These are phyloP conservation scores for Drosophila trichaetosa DNA, from an alignment of 2,888 invertebrate species.

Conservation along the genomic window DNA sequence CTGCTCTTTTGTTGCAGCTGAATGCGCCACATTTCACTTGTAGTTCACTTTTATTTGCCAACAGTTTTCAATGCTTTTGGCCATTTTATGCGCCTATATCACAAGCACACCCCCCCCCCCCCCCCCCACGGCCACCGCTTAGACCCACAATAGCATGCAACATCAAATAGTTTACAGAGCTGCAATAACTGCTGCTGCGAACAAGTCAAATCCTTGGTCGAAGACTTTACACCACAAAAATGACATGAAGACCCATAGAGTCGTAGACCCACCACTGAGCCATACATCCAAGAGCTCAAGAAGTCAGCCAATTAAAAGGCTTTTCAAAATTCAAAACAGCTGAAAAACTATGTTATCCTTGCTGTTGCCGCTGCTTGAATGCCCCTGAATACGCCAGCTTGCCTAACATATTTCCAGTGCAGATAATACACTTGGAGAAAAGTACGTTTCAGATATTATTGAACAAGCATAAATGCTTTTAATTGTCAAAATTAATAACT, in stretches of 20 bases:
- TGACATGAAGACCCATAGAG: slow-evolving; percentile 22
- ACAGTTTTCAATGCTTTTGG: slow-evolving; percentile 48
- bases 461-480: not conserved
- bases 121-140: slow-evolving; percentile 5
- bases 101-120: not conserved
- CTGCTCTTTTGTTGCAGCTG: slow-evolving; percentile 70
- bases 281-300: not conserved
- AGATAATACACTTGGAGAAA: too few relatives aligned
- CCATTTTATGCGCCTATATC: slow-evolving; percentile 26
- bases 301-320: slow-evolving; percentile 42
- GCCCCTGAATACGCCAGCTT: not conserved
- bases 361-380: not conserved
- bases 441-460: not conserved
- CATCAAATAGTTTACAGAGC: slow-evolving; percentile 3
- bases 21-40: slow-evolving; percentile 77
- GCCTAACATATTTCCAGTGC: not conserved
- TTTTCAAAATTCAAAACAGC: too few relatives aligned
- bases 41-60: slow-evolving; percentile 66
- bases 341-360: not conserved
- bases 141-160: not conserved
- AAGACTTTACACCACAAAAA: slow-evolving; percentile 27
- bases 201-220: slow-evolving; percentile 2
- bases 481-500: too few relatives aligned
- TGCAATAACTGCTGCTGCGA: slow-evolving; percentile 8
- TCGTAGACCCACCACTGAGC: not conserved